A percentile compares a stretch with the other conserved stretches of the same genome.
phyloP scores from a whole-genome alignment of 2,113 vertebrate species.

The Puntigrus tetrazona region DNA sequence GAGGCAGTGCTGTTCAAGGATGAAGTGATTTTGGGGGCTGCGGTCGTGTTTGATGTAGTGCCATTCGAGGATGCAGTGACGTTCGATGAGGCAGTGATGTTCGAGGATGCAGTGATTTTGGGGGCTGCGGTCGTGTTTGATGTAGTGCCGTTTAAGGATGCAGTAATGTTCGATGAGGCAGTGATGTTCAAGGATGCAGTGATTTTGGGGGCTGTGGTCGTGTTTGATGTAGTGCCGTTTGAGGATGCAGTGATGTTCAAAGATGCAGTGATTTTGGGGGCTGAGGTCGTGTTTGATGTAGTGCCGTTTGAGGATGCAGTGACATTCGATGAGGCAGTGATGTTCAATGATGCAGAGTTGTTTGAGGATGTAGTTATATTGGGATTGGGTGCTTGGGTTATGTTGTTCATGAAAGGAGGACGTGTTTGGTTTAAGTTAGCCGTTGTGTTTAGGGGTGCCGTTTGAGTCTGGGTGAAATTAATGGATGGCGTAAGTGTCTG shows the following conservation, averaged over 20 bases:
- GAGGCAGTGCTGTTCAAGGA: accelerated
- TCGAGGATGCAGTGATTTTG: background rate
- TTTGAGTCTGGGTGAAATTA: too few species aligned
- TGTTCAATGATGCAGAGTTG: background rate
- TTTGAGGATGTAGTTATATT: background rate
- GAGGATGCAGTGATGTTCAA: background rate
- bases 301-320: background rate
- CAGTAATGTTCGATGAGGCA: background rate
- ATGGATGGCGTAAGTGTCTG: too few species aligned
- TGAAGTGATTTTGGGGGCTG: background rate
- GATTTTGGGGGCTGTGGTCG: too few species aligned
- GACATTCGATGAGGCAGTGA: background rate
- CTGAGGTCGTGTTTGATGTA: background rate
- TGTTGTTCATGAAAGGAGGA: too few species aligned
- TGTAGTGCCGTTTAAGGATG: background rate
- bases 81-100: background rate
- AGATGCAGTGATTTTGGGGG: background rate
- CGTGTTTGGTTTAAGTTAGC: background rate
- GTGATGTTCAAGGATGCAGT: background rate
- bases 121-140: background rate
- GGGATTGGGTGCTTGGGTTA: background rate
- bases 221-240: background rate
- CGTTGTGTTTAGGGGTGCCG: too few species aligned
- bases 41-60: background rate
- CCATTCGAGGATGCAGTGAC: background rate